A percentile compares a stretch with the other conserved stretches of the same genome.
Conservation (phyloP, 2,888 invertebrate genomes). For the Parnassius apollo region DNA sequence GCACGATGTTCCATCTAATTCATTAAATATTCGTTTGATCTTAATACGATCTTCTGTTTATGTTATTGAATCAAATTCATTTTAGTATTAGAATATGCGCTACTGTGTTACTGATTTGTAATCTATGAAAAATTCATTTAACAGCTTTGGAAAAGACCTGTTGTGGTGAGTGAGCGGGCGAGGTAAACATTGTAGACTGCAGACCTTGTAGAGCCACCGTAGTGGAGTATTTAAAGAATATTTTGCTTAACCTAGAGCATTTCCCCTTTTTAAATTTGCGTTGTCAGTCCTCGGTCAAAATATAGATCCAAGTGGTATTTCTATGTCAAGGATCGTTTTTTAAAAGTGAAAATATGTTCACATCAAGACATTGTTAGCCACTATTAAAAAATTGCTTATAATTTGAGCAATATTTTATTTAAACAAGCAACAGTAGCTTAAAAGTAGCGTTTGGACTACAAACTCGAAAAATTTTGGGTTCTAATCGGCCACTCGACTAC, state of each 20-base stretch:
- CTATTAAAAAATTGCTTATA: too few relatives aligned
- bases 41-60: conserved; percentile 16
- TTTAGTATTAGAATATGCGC: conserved; percentile 10
- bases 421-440: too few relatives aligned
- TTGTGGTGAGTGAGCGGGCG: conserved; percentile 75
- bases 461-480: too few relatives aligned
- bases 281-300: conserved; percentile 12
- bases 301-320: not conserved
- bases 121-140: conserved; percentile 63
- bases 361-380: too few relatives aligned
- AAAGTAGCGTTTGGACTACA: too few relatives aligned
- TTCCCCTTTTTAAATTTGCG: conserved; percentile 32
- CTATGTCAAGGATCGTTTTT: not conserved
- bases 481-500: too few relatives aligned
- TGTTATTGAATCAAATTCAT: conserved; percentile 5
- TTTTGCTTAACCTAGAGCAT: conserved; percentile 62
- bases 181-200: conserved; percentile 66
- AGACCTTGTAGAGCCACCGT: conserved; percentile 57
- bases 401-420: too few relatives aligned
- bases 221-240: conserved; percentile 57
- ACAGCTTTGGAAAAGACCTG: conserved; percentile 80
- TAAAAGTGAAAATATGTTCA: too few relatives aligned
- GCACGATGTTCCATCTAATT: conserved; percentile 45
- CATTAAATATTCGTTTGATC: conserved; percentile 17
- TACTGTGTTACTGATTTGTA: conserved; percentile 36